Base-by-base conservation (phyloP, 2,888 invertebrate species). In the Scaeva pyrastri region DNA sequence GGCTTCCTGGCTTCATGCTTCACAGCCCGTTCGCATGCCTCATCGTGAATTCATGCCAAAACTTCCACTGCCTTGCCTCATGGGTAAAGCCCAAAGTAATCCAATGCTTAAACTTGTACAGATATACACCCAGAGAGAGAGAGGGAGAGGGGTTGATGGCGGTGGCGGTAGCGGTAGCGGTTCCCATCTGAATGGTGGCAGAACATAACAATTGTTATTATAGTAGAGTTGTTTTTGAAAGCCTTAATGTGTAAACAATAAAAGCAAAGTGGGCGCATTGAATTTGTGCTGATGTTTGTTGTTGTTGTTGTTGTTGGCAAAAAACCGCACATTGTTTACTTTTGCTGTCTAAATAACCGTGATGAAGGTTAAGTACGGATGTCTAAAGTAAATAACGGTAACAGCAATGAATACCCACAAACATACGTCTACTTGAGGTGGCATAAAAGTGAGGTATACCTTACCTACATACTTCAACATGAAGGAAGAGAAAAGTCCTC, bases 231-330 rank as follows among this genome's bases (percentile, higher is more conserved):
- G 68, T 68, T 68, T 68, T 68, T 52, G 52, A 52, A 39, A 68
- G 68, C 52, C 45, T 52, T 68, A 68, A 68, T 68, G 52, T 68
- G 68, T 68, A 68, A 68, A 68, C 68, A 68, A 68, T 68, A 39
- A 68, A 68, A 68, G 50, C 52, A 68, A 68, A 52, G 68, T 68
- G 68, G 68, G 50, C 39, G 39, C 68, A 68, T 52, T 68, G 52
- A 52, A 52, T 52, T 68, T 68, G 68, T 68, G 52, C 26, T n/a
- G n/a, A 62, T 50, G 16, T 68, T 50, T 36, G 39, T n/a, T n/a
- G n/a, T n/a, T n/a, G n/a, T n/a, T n/a, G n/a, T n/a, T n/a, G n/a
- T n/a, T n/a, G n/a, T 68, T 68, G 11, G 66, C 21, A 52, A 39
- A 48, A 68, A 41, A 68, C 68, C 68, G 36, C 52, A 52, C 50